These are phyloP conservation scores for Butorides virescens DNA, from an alignment of 2,113 vertebrate genomes.

Conservation along the genomic window DNA sequence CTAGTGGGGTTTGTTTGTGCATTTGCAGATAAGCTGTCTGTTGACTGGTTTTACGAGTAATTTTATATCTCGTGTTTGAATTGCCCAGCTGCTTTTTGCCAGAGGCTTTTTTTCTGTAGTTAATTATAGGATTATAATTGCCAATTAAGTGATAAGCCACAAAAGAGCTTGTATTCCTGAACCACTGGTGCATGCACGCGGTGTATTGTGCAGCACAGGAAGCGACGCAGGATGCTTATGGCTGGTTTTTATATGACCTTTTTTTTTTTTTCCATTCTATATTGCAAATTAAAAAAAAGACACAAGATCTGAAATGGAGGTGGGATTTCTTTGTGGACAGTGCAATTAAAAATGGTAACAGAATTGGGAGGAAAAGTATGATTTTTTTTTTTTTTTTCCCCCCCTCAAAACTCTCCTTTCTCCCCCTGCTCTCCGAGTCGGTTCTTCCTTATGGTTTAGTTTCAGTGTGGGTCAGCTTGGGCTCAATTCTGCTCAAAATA, in stretches of 20 bases:
- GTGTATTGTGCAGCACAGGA: background rate
- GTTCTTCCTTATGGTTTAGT: background rate
- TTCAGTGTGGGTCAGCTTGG: background rate
- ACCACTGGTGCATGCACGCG: background rate
- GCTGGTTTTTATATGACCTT: background rate
- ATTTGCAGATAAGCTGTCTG: background rate
- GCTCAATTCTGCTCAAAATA: background rate
- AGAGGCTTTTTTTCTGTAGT: constrained; percentile 19
- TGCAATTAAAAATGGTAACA: background rate
- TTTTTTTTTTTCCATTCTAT: background rate
- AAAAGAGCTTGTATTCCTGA: constrained; percentile 33
- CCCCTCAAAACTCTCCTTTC: background rate
- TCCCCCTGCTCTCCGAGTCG: background rate
- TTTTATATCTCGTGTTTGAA: background rate
- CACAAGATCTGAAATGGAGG: background rate
- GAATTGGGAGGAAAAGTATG: background rate
- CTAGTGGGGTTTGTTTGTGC: background rate
- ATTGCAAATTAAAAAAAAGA: background rate
- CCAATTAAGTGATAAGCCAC: constrained; percentile 50
- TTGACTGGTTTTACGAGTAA: background rate
- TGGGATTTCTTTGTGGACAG: background rate
- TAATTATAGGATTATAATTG: constrained; percentile 65
- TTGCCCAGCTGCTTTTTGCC: constrained; percentile 2
- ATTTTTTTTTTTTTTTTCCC: too few species aligned
- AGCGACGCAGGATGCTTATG: background rate